Base-by-base conservation (phyloP, 1,140 invertebrate species). In the Trachymyrmex cornetzi region DNA sequence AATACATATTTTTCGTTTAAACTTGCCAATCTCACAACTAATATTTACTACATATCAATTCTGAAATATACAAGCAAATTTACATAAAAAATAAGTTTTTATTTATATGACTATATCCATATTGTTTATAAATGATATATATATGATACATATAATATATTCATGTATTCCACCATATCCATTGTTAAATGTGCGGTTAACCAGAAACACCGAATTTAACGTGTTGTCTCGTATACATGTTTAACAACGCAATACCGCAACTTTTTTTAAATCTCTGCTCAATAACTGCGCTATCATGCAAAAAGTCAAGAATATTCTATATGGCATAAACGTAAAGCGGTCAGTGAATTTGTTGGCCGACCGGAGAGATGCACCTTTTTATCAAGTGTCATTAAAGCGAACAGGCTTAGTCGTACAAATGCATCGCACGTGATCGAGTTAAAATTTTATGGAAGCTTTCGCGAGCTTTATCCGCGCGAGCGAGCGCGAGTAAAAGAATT, bases 381-480 rank as follows among this genome's bases (percentile, higher is more conserved):
- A 84, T 84, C 38, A 84, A 84, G 80, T 75, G 71, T 74, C 55
- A 27, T 84, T 84, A 84, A 75, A 74, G 80, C 69, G 55, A 44
- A 74, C 38, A 27, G 19, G 55, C 55, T 74, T 82, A 74, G 67
- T 61, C 80, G 55, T 61, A 72, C 24, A 84, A 75, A 84, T 84
- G 57, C 44, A 61, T 57, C 69, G 80, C 69, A 27, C 27, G 55
- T 74, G 69, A 84, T 75, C 80, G 27, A 61, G 80, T 84, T 84
- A 74, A 84, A 61, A 84, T 84, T 74, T 84, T 75, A 75, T 61
- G 38, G 19, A 61, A 63, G 69, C 69, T 84, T 64, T 27, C 67
- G 72, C 55, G 80, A 61, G 80, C 80, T 82, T 74, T 59, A 61
- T 16, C 30, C 55, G 38, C 69, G 80, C 80, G 38, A 50, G 19